Evolutionary conservation across 1,140 invertebrate species (phyloP), one percentile per base, ranked within the genome.

Genomic region (Zelostemma sp.): DNA sequence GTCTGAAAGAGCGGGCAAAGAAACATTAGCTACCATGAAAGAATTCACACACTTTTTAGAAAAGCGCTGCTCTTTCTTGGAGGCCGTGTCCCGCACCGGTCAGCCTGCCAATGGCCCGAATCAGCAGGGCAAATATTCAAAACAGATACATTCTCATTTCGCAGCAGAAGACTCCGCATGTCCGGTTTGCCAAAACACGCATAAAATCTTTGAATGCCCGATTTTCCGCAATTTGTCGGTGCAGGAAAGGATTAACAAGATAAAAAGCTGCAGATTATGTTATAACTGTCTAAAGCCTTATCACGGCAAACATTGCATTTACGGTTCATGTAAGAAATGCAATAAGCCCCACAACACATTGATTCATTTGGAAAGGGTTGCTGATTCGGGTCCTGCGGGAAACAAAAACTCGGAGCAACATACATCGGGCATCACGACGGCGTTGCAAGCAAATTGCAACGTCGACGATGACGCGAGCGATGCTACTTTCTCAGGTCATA

Each of bases 11-110:
- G 48, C 46, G 9, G 43, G 57, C 1, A 53, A 40, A 6, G 16
- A 9, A 19, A 14, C 46, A 1, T 41, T 65, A 14, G 25, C 48
- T 19, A 51, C 16, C 1, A 25, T 58, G 25, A 1, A 14, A 6
- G 48, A 57, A 5, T 38, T 65, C 1, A 3, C 21, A 17, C 5
- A 1, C 14, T 65, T 65, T 54, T 50, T 59, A n/a, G 35, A 66
- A 18, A 38, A 51, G 9, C 17, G 33, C 1, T 41, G 43, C 9
- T 21, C 45, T 1, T 18, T 66, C 9, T 53, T 66, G 12, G 49
- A 66, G 19, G 45, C 25, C 50, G 17, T 15, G 45, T 18, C 15
- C 11, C 38, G 12, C 31, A 40, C 49, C 18, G n/a, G 33, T 18
- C 14, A 47, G 9, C n/a, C 8, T 19, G 18, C 47, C 16, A 33